Base-by-base conservation (phyloP, 2,797 vertebrate genomes). In the Micrastur ruficollis region DNA sequence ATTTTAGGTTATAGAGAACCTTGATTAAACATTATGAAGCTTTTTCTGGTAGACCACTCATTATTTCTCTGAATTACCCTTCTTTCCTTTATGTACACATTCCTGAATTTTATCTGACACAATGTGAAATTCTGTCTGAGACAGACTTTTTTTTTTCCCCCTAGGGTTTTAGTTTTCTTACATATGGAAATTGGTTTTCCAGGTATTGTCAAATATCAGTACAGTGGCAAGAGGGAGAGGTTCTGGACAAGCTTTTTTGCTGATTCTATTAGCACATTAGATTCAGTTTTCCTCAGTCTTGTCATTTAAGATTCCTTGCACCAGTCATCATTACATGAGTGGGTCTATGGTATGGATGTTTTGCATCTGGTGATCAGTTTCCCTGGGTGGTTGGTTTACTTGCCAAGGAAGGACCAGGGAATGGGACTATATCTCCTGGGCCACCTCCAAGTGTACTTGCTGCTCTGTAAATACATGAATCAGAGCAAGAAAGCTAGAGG, bases 21-120 rank as follows among this genome's bases (percentile, higher is more conserved):
- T 93, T 93, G 84, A 94, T 90, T 96, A 95, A 96, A 83, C 31
- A 40, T 94, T 88, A 67, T 86, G 72, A 92, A 70, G 36, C 7
- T 53, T 75, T 74, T 79, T 90, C 40, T 83, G 47, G 93, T 40
- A 90, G 8, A 90, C 15, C 2, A 46, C 16, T 40, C 53, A 46
- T 89, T 93, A 91, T 94, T 89, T 93, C 47, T 59, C 52, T 5
- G 3, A 86, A 83, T 67, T 63, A 21, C 13, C 59, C 25, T 81
- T 78, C 15, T 75, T 87, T 86, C 18, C 7, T 83, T 84, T 86
- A 49, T 47, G 17, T 50, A 27, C 4, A 14, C 79, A 61, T 47
- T 82, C 31, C 25, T 59, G 63, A 85, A 66, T 94, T 92, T 80
- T 93, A 73, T n/a, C 31, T 40, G 47, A 66, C 26, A 80, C 16